Percentiles rank a stretch among this genome's conserved stretches.
Evolutionary conservation across 2,888 invertebrate species (phyloP).

Genomic region (Nomada lathburiana): DNA sequence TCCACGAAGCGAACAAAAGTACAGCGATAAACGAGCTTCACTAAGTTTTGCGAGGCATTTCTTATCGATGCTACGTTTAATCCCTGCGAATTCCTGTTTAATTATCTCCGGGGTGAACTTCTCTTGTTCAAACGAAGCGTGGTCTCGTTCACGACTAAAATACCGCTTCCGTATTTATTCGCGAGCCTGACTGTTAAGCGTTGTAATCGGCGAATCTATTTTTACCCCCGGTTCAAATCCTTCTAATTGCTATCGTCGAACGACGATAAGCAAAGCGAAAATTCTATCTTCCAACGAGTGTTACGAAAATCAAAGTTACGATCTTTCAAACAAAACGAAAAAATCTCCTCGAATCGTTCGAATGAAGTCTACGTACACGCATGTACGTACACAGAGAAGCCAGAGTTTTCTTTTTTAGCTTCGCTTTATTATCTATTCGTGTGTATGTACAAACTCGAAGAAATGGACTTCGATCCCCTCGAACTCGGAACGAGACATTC

Average conservation of each 20-base stretch:
- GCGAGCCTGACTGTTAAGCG: not conserved
- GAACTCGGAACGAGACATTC: slow-evolving; percentile 16
- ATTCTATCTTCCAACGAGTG: not conserved
- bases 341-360: no score
- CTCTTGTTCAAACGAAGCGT: not conserved
- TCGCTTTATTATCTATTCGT: slow-evolving; percentile 32
- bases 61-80: not conserved
- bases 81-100: slow-evolving; percentile 5
- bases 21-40: not conserved
- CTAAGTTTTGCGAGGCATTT: not conserved
- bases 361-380: no score
- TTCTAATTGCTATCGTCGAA: no score
- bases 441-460: slow-evolving; percentile 32
- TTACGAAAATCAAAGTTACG: no score
- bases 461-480: slow-evolving; percentile 11
- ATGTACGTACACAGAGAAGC: not conserved
- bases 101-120: not conserved
- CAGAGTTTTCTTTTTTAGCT: slow-evolving; percentile 3
- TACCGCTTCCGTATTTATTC: not conserved
- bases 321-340: no score
- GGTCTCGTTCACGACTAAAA: not conserved
- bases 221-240: no score
- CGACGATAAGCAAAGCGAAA: not conserved
- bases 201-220: no score
- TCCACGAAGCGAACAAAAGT: not conserved